Evolutionary conservation across 2,888 invertebrate genomes (phyloP).

Genomic region (Cryptocephalus moraei): DNA sequence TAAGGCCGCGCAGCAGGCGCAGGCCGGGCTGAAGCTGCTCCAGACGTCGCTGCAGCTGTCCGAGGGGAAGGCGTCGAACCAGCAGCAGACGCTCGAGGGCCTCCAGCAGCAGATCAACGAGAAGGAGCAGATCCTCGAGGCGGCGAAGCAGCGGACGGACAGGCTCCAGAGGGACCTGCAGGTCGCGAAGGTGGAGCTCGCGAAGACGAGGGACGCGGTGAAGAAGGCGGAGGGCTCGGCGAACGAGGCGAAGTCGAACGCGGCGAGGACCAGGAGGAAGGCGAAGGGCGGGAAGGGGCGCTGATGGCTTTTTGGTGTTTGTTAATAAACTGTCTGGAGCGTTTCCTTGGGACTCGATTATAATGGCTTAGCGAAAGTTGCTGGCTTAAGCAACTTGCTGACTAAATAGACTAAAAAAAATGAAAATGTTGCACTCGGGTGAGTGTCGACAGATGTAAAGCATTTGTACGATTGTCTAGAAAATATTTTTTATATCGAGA

Average conservation of each 20-base stretch:
- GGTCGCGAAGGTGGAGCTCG: constrained; percentile 49
- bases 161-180: constrained; percentile 52
- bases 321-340: no score
- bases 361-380: no score
- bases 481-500: no score
- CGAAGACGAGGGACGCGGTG: constrained; percentile 55
- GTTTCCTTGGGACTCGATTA: no score
- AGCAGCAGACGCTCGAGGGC: constrained; percentile 46
- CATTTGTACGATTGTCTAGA: no score
- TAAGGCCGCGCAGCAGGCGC: constrained; percentile 50
- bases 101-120: constrained; percentile 50
- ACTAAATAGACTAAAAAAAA: no score
- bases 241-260: constrained; percentile 53
- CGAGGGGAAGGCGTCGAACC: constrained; percentile 45
- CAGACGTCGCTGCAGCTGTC: constrained; percentile 43
- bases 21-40: constrained; percentile 33
- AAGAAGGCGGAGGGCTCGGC: constrained; percentile 57
- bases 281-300: not conserved
- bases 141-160: constrained; percentile 50
- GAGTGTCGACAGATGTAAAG: no score
- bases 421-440: no score
- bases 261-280: constrained; percentile 39
- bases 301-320: not conserved
- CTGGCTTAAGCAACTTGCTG: no score
- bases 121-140: constrained; percentile 55